Base-by-base conservation (phyloP, 1,140 invertebrate genomes). In the Caenorhabditis latens region DNA sequence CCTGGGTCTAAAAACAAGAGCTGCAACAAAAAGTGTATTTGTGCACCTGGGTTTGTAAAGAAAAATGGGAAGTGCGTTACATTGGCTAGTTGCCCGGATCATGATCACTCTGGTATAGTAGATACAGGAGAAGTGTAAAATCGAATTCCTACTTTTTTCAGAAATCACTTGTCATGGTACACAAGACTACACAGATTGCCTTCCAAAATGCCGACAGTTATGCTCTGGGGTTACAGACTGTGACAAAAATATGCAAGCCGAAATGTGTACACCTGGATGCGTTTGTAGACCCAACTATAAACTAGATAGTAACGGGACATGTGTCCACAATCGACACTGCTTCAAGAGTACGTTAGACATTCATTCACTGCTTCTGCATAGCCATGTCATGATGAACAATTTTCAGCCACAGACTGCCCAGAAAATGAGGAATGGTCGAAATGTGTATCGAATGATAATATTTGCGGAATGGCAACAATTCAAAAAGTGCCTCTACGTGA, bases 131-230 rank as follows among this genome's bases (percentile, higher is more conserved):
- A 63, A n/a, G 19, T 58, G n/a, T 1, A 58, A 19, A 32, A 9
- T 9, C n/a, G 14, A 11, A 14, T 32, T 6, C 6, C 21, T 32
- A 8, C 58, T 67, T 7, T 43, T 61, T 63, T 43, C 58, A 85
- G 84, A 75, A 9, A 65, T 50, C 48, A 53, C 40, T 19, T 85
- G 84, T 24, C 21, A 21, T 14, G 46, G 24, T 0, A 85, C 53
- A 8, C 43, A 85, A n/a, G 84, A 75, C 2, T 75, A 24, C 84
- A 85, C 84, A 9, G 84, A 85, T 42, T 85, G 84, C 58, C 46
- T 75, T 19, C 84, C 84, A n/a, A 53, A 55, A 71, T 85, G 84
- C 46, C 63, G 61, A 7, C 24, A 75, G 40, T 16, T 32, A 14
- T 85, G 84, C 32, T 71, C 63, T 16, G 84, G 84, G 42, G 24